A percentile compares a stretch with the other conserved stretches of the same genome.
These are phyloP conservation scores for Morus bassanus DNA, from an alignment of 2,797 vertebrate genomes.

Conservation along the genomic window DNA sequence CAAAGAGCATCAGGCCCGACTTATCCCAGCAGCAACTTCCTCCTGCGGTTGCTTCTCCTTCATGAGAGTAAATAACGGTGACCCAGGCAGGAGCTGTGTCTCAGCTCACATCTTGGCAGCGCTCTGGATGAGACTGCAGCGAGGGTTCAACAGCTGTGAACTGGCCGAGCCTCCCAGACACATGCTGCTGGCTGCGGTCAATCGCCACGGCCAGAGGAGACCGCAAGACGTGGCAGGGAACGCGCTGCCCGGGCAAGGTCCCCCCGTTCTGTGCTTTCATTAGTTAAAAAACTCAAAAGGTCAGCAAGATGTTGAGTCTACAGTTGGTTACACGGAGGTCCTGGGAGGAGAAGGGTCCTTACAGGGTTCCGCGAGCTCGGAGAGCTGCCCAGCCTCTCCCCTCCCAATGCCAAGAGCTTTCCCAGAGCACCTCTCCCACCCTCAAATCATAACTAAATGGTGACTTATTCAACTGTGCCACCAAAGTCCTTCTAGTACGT, in stretches of 20 bases:
- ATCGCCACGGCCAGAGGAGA: background rate
- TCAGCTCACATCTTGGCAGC: fast-evolving
- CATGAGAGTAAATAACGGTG: background rate
- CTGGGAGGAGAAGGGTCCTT: background rate
- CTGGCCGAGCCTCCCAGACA: background rate
- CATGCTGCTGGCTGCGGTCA: fast-evolving
- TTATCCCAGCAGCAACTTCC: background rate
- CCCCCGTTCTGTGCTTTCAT: background rate
- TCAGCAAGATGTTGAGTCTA: background rate
- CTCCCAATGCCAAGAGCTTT: background rate
- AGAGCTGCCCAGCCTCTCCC: background rate
- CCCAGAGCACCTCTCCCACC: background rate
- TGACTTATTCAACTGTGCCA: background rate
- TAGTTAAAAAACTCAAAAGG: background rate
- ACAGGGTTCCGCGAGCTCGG: fast-evolving
- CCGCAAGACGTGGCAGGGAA: background rate
- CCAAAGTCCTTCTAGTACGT: background rate
- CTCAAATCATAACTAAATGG: background rate
- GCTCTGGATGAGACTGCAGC: fast-evolving
- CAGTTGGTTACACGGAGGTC: background rate
- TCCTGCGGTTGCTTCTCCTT: background rate
- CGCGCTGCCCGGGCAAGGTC: background rate
- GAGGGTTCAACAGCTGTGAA: background rate
- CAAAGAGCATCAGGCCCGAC: fast-evolving
- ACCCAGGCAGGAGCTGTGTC: background rate